Conservation (phyloP, 2,797 vertebrate species). For the Bovichtus diacanthus region DNA sequence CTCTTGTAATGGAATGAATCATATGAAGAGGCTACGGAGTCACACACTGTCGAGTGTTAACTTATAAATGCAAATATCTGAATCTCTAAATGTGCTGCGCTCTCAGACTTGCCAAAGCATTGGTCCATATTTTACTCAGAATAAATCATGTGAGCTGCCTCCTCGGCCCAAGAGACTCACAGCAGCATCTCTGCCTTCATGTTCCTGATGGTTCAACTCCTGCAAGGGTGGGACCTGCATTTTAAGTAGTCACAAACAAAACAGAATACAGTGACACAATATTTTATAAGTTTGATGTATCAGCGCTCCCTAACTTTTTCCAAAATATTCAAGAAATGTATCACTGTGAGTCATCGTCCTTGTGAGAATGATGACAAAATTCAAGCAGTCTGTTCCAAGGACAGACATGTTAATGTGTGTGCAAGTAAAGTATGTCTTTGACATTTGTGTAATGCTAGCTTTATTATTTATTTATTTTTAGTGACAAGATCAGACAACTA, state of each 20-base stretch:
- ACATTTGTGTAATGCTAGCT: conserved; percentile 7
- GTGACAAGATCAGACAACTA: conserved; percentile 5
- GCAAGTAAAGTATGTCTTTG: neutral
- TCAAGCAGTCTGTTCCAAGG: conserved; percentile 22
- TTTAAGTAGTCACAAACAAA: conserved; percentile 15
- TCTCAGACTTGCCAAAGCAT: conserved; percentile 38
- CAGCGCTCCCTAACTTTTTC: conserved; percentile 8
- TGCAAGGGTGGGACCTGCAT: conserved; percentile 2
- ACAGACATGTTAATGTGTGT: conserved; percentile 7
- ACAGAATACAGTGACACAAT: conserved; percentile 3
- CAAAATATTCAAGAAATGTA: conserved; percentile 2
- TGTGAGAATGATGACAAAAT: conserved; percentile 25
- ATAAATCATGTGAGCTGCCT: conserved; percentile 47
- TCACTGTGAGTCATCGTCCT: conserved; percentile 25
- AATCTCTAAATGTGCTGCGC: conserved; percentile 44
- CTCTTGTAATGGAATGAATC: conserved; percentile 25
- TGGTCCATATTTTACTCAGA: conserved; percentile 47
- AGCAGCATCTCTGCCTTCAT: conserved; percentile 19
- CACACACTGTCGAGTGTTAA: conserved; percentile 20
- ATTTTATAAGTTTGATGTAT: conserved; percentile 12
- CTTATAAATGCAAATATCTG: conserved; percentile 49
- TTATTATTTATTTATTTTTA: conserved; percentile 25
- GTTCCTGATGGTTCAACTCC: conserved; percentile 16
- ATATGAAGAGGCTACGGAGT: conserved; percentile 14
- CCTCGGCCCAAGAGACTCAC: conserved; percentile 27